These are phyloP conservation scores for Agelastica alni DNA, from an alignment of 2,888 invertebrate genomes.

Conservation along the genomic window DNA sequence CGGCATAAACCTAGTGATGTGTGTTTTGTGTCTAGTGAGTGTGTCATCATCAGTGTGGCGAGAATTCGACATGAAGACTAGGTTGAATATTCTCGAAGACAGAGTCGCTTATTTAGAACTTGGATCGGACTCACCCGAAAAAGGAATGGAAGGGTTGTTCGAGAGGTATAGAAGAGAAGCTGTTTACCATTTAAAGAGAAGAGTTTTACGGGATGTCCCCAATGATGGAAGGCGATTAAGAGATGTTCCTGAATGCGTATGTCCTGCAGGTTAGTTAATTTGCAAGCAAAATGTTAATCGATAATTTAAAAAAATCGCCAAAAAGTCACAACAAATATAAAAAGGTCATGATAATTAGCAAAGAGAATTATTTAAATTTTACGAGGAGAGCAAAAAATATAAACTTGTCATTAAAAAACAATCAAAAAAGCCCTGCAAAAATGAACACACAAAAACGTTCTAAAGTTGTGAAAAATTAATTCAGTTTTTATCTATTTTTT, in stretches of 20 bases:
- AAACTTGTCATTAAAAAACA: too few species aligned
- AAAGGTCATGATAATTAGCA: too few species aligned
- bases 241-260: constrained; percentile 69
- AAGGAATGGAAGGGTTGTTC: constrained; percentile 57
- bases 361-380: too few species aligned
- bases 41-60: constrained; percentile 65
- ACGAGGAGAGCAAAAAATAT: too few species aligned
- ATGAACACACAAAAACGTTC: too few species aligned
- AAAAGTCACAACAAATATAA: too few species aligned
- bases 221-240: constrained; percentile 53
- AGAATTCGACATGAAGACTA: constrained; percentile 61
- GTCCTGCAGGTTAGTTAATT: constrained; percentile 70
- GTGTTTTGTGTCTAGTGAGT: constrained; percentile 67
- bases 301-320: too few species aligned
- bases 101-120: constrained; percentile 62
- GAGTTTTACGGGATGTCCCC: constrained; percentile 54
- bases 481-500: too few species aligned
- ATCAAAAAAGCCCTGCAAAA: too few species aligned
- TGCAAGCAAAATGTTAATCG: too few species aligned
- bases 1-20: constrained; percentile 60
- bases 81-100: constrained; percentile 62
- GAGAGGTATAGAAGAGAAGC: constrained; percentile 63
- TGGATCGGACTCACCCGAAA: constrained; percentile 47
- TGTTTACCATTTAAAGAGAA: constrained; percentile 55
- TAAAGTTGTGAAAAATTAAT: too few species aligned